Percentiles rank a stretch among this genome's conserved stretches.
phyloP scores from a whole-genome alignment of 2,113 vertebrate species.

The Speoplatyrhinus poulsoni region DNA sequence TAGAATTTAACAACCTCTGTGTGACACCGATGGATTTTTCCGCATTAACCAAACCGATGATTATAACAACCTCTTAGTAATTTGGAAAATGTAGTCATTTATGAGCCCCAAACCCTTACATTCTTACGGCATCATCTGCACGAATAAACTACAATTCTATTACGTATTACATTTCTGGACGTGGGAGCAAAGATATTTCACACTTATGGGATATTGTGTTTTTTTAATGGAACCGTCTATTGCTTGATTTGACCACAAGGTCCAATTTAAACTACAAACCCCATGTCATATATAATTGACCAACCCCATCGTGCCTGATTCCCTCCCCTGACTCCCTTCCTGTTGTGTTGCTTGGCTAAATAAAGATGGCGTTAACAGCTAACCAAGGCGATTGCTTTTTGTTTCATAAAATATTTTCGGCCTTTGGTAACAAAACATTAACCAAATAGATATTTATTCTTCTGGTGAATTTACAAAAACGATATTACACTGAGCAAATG shows the following conservation, averaged over 20 bases:
- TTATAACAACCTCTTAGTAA: slow-evolving; percentile 55
- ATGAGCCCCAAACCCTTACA: fast-evolving
- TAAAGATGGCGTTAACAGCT: slow-evolving; percentile 83
- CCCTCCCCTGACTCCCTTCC: slow-evolving; percentile 58
- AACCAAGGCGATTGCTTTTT: slow-evolving; percentile 74
- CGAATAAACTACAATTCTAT: slow-evolving; percentile 58
- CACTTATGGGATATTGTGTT: slow-evolving; percentile 56
- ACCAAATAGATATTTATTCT: slow-evolving; percentile 44
- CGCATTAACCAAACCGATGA: slow-evolving; percentile 61
- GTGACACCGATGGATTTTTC: slow-evolving; percentile 56
- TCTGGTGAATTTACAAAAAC: slow-evolving; percentile 49
- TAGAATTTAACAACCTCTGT: slow-evolving; percentile 74
- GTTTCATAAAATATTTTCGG: slow-evolving; percentile 64
- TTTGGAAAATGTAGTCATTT: slow-evolving; percentile 57
- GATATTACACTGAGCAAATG: slow-evolving; percentile 49
- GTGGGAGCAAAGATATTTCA: fast-evolving
- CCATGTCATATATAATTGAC: slow-evolving; percentile 32
- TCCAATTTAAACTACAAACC: slow-evolving; percentile 62
- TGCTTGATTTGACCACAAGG: too few relatives aligned
- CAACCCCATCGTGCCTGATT: slow-evolving; percentile 41
- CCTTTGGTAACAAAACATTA: slow-evolving; percentile 59
- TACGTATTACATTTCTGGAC: neutral
- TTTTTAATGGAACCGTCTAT: fast-evolving
- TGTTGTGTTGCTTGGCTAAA: slow-evolving; percentile 78
- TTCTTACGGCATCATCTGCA: fast-evolving